phyloP scores from a whole-genome alignment of 2,113 vertebrate genomes.

The Pseudorasbora parva region DNA sequence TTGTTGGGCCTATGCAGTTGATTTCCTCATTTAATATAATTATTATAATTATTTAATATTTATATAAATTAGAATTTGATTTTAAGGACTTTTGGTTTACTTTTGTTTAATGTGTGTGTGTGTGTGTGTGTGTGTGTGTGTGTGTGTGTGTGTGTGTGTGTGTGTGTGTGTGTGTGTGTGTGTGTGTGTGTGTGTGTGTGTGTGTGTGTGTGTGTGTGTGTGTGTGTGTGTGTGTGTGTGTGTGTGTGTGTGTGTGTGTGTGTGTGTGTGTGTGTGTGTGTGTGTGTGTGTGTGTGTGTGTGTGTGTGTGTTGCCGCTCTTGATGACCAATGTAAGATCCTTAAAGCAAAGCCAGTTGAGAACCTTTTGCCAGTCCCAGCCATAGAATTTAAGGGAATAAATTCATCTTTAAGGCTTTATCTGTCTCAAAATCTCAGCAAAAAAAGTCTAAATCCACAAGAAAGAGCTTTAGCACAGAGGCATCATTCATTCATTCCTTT shows the following conservation, averaged over 20 bases:
- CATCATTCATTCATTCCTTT: slow-evolving; percentile 66
- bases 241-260: no score
- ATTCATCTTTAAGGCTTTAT: slow-evolving; percentile 3
- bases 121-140: no score
- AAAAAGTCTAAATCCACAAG: slow-evolving; percentile 58
- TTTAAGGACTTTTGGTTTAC: not conserved
- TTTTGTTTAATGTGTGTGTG: not conserved
- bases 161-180: no score
- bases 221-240: no score
- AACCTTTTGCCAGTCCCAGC: not conserved
- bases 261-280: no score
- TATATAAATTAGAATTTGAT: not conserved
- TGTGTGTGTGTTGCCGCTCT: not conserved
- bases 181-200: no score
- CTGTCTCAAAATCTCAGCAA: slow-evolving; percentile 14
- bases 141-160: no score
- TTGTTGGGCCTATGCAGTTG: not conserved
- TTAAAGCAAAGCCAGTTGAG: not conserved
- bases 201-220: no score
- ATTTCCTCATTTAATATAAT: not conserved
- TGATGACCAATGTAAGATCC: not conserved
- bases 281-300: no score
- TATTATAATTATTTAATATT: no score
- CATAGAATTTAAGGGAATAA: not conserved
- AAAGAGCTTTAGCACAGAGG: slow-evolving; percentile 69